Conservation (phyloP, 2,888 invertebrate genomes). For the Phortica okadai region DNA sequence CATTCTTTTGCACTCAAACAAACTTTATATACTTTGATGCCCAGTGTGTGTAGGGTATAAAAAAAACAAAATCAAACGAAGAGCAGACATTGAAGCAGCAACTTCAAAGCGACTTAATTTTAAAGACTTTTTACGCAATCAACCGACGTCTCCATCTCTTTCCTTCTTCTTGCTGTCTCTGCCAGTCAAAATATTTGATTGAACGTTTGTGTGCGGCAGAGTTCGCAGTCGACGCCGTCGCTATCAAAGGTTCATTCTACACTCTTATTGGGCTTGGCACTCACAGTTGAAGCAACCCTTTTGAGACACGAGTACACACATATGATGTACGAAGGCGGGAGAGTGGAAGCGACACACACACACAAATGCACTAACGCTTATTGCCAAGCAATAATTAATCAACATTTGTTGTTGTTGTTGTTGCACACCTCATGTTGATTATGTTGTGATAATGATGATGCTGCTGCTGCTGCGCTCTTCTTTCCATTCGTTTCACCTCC, state of each 20-base stretch:
- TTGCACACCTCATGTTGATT: constrained; percentile 4
- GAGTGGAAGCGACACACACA: background rate
- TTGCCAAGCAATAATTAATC: constrained; percentile 58
- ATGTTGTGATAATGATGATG: constrained; percentile 24
- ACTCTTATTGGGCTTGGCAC: background rate
- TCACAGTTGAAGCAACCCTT: background rate
- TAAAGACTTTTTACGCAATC: background rate
- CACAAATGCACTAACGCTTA: constrained; percentile 8
- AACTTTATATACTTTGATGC: too few relatives aligned
- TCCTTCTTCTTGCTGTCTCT: background rate
- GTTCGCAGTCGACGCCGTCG: background rate
- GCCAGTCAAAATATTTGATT: background rate
- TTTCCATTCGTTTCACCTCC: background rate
- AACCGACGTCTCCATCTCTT: background rate
- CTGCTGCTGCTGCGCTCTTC: background rate
- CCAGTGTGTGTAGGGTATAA: too few relatives aligned
- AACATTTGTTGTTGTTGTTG: constrained; percentile 48
- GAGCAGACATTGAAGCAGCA: background rate
- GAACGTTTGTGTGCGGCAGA: background rate
- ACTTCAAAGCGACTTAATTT: background rate
- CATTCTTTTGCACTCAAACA: too few relatives aligned
- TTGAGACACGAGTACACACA: background rate
- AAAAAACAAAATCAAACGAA: background rate
- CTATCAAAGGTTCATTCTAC: background rate
- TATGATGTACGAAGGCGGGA: background rate